Conservation (phyloP, 2,113 vertebrate species). For the Boulengeromyrus knoepffleri region DNA sequence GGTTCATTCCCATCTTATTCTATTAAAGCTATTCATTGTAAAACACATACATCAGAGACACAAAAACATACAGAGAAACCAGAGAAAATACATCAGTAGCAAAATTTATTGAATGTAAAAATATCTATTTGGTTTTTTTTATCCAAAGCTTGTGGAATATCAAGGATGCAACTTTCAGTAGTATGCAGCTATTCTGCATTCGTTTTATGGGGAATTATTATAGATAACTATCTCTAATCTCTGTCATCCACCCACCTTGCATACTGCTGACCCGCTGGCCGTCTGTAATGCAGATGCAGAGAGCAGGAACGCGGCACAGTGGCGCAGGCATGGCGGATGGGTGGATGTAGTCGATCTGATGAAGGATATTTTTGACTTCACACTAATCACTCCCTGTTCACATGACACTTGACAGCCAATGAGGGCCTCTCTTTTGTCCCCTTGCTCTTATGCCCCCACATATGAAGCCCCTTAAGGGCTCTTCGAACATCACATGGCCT, state of each 20-base stretch:
- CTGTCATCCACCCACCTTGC: background rate
- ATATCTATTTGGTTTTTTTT: background rate
- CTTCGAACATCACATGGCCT: background rate
- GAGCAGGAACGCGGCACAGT: background rate
- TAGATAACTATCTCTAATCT: background rate
- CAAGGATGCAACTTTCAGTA: background rate
- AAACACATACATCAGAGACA: background rate
- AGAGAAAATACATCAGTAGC: background rate
- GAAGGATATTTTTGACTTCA: background rate
- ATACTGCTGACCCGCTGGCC: background rate
- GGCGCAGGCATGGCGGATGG: background rate
- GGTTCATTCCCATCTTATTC: background rate
- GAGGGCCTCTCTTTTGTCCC: background rate
- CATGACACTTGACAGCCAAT: background rate
- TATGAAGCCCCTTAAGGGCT: background rate
- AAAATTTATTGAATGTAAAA: background rate
- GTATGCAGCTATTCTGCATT: background rate
- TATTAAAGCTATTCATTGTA: background rate
- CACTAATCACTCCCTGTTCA: background rate
- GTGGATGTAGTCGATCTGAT: background rate
- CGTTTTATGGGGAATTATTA: background rate
- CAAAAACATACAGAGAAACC: background rate
- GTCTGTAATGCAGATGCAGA: background rate
- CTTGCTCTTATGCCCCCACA: background rate
- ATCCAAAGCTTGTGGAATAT: background rate